These are phyloP conservation scores for Amiota communis DNA, from an alignment of 2,888 invertebrate genomes.

Conservation along the genomic window DNA sequence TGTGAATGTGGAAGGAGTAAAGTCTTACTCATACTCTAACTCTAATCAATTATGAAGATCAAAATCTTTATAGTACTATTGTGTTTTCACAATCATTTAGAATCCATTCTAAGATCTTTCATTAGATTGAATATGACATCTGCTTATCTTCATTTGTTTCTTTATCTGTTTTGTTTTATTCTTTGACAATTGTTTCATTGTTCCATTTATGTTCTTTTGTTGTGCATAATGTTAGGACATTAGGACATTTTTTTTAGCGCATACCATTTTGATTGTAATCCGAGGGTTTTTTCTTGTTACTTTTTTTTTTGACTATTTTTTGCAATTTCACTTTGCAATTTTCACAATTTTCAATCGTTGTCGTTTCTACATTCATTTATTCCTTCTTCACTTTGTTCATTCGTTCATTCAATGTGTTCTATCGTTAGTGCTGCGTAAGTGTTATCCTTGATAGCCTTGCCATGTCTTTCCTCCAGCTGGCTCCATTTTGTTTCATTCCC, in stretches of 20 bases:
- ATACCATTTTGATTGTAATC: too few relatives aligned
- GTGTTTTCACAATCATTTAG: not conserved
- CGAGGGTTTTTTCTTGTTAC: not conserved
- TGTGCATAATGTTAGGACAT: too few relatives aligned
- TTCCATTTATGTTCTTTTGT: too few relatives aligned
- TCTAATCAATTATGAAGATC: too few relatives aligned
- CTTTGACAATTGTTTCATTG: too few relatives aligned
- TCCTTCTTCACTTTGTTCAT: not conserved
- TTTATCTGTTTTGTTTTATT: not conserved
- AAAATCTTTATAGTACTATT: too few relatives aligned
- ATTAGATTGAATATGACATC: not conserved
- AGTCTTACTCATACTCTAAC: too few relatives aligned
- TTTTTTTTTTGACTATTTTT: constrained; percentile 20
- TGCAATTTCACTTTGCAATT: constrained; percentile 20
- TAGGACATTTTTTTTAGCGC: too few relatives aligned
- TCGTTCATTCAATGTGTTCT: not conserved
- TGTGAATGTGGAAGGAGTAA: too few relatives aligned
- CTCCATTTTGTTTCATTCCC: not conserved
- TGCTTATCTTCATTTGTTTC: not conserved
- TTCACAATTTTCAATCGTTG: constrained; percentile 19
- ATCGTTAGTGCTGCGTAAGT: constrained; percentile 18
- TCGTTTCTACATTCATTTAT: not conserved
- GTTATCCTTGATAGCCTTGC: constrained; percentile 24
- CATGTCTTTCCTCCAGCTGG: not conserved
- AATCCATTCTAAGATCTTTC: not conserved